Evolutionary conservation across 2,113 vertebrate species (phyloP).

Genomic region (Tragelaphus strepsiceros): DNA sequence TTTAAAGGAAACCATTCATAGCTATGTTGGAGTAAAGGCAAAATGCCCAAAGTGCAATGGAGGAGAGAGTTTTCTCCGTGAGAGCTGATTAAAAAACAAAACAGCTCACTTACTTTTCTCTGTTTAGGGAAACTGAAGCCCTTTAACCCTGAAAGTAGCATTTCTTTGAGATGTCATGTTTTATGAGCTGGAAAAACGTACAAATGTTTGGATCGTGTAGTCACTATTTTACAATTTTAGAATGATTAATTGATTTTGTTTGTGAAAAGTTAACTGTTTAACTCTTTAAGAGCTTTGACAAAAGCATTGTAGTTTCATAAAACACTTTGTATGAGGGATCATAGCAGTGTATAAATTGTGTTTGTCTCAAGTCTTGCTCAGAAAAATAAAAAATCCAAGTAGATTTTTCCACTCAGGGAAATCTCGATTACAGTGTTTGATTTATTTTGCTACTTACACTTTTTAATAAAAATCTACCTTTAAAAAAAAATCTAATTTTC

Average conservation of each 20-base stretch:
- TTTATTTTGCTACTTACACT: neutral
- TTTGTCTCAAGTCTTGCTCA: neutral
- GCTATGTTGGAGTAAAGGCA: neutral
- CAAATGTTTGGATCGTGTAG: neutral
- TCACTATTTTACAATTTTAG: constrained; percentile 17
- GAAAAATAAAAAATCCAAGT: neutral
- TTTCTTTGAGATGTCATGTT: neutral
- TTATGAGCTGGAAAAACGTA: neutral
- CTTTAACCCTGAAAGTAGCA: constrained; percentile 1
- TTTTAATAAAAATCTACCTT: neutral
- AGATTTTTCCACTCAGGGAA: neutral
- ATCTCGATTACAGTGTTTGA: neutral
- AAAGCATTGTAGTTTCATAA: neutral
- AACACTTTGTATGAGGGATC: neutral
- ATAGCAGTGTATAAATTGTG: neutral
- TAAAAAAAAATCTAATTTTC: neutral
- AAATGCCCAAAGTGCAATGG: neutral
- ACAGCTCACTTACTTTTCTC: neutral
- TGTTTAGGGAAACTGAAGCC: neutral
- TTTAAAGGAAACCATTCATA: neutral
- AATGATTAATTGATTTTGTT: constrained; percentile 29
- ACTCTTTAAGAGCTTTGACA: neutral
- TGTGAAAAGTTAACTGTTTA: constrained; percentile 3
- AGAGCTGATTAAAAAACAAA: neutral
- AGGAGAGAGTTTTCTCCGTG: neutral